Percentiles rank a stretch among this genome's conserved stretches.
phyloP scores from a whole-genome alignment of 2,113 vertebrate genomes.

The Hydrochoerus hydrochaeris region DNA sequence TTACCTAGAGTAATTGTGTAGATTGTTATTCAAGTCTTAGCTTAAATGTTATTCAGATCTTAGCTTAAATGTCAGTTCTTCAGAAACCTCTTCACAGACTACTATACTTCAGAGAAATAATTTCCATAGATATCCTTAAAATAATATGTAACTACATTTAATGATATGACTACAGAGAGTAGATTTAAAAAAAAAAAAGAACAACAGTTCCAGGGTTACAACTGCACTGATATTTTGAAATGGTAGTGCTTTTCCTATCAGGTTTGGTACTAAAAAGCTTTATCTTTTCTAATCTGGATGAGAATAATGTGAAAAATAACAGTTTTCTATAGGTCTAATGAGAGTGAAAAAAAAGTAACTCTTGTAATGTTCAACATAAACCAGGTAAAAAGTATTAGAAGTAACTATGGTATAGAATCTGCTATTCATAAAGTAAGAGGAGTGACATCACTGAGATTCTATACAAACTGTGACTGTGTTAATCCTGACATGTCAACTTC shows the following conservation, averaged over 20 bases:
- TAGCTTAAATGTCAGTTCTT: background rate
- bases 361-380: background rate
- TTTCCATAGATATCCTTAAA: background rate
- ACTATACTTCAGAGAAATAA: background rate
- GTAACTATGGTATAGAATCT: background rate
- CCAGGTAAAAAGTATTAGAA: background rate
- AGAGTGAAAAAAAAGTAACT: background rate
- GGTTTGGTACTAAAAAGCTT: background rate
- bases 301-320: slow-evolving; percentile 28
- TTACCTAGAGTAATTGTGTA: too few relatives aligned
- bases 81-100: background rate
- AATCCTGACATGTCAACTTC: background rate
- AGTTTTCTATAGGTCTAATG: slow-evolving; percentile 32
- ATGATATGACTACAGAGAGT: background rate
- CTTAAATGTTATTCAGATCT: too few relatives aligned
- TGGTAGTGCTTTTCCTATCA: slow-evolving; percentile 7
- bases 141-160: slow-evolving; percentile 18
- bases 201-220: background rate
- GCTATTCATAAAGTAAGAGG: background rate
- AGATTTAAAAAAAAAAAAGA: background rate
- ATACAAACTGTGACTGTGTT: background rate
- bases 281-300: background rate
- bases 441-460: background rate
- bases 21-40: too few relatives aligned
- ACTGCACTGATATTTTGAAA: slow-evolving; percentile 40